Evolutionary conservation across 2,888 invertebrate species (phyloP), one percentile per base, ranked within the genome.

Genomic region (Leucozona laternaria): DNA sequence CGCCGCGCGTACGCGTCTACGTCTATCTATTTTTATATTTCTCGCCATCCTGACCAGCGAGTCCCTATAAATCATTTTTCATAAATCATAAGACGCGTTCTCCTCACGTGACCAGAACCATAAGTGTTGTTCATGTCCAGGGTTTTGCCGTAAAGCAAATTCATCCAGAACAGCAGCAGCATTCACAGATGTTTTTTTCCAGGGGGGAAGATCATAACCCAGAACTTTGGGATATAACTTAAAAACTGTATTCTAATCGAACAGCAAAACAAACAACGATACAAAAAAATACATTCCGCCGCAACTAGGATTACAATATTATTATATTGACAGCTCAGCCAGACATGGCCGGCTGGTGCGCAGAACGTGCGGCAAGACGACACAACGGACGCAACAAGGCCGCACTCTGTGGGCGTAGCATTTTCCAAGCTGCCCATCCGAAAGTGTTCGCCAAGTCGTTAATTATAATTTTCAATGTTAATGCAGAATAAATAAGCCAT

Each of bases 401-500:
- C 89, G 84, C 66, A 62, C 55, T 82, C 86, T 78, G 89, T 89
- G 88, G 89, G 89, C 89, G 89, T 89, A 88, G 60, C 77, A 58
- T 82, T 82, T 83, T 75, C 82, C 71, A 79, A 82, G 82, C 82
- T 71, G 79, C 72, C 79, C 81, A 73, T 81, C 79, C 71, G 66
- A 78, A 80, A 77, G 82, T 68, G 75, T 75, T 82, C 75, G 81
- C 80, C 79, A 88, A 89, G 89, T 89, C 88, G 89, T 89, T 89
- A 89, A 89, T 89, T 89, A 89, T 89, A 88, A 68, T 68, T 89
- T 89, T 80, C 89, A 89, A 88, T 89, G 89, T 88, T 89, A 89
- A 88, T 88, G 89, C 89, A 89, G 88, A 89, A 89, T 89, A 89
- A 89, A 89, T 89, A 89, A 89, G 89, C 88, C 88, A 89, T 89